Evolutionary conservation across 2,113 vertebrate species (phyloP).

Genomic region (Solea senegalensis): DNA sequence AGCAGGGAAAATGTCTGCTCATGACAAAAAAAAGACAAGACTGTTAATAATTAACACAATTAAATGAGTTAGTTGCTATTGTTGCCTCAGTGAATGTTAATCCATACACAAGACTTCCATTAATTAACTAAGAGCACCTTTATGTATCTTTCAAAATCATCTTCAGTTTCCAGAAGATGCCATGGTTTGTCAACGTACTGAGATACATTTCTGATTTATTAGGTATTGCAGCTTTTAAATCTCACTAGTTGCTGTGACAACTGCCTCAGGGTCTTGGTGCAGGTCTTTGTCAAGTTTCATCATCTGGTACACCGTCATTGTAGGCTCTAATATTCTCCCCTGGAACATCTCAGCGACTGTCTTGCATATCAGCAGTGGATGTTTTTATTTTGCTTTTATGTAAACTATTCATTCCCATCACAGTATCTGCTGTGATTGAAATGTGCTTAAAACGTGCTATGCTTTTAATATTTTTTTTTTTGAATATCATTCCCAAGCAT

Average conservation of each 20-base stretch:
- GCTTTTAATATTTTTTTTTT: too few species aligned
- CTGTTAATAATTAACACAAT: too few species aligned
- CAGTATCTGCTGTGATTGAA: not conserved
- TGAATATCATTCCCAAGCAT: not conserved
- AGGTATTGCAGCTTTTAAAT: not conserved
- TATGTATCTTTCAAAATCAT: not conserved
- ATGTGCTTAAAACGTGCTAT: too few species aligned
- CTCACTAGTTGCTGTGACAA: not conserved
- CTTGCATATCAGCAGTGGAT: not conserved
- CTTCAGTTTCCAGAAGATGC: not conserved
- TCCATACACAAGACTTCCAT: too few species aligned
- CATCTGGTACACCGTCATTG: not conserved
- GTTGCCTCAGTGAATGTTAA: too few species aligned
- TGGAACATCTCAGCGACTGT: not conserved
- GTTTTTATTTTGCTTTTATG: not conserved
- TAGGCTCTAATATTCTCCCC: not conserved
- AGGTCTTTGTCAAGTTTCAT: not conserved
- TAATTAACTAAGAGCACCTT: too few species aligned
- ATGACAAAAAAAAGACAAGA: too few species aligned
- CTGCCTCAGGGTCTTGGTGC: not conserved
- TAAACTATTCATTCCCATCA: not conserved
- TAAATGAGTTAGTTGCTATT: too few species aligned
- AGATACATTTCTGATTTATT: not conserved
- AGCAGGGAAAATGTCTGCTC: too few species aligned
- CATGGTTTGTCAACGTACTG: not conserved